Conservation (phyloP, 1,140 invertebrate species). For the Drosophila sucinea region DNA sequence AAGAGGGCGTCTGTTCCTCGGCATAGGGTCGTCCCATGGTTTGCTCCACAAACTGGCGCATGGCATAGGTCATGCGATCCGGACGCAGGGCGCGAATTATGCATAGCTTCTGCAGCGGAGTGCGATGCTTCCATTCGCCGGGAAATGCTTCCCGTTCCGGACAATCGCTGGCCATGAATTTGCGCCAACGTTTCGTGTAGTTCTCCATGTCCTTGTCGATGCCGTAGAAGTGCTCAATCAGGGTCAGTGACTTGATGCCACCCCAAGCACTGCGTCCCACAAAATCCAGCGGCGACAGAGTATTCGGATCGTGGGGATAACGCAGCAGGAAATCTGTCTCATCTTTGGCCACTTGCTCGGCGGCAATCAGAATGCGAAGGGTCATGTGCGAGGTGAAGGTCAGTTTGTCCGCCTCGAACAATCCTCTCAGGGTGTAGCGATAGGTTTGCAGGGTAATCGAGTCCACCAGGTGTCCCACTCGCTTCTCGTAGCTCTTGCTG, state of each 20-base stretch:
- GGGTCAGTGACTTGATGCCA: constrained; percentile 91
- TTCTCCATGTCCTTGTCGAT: constrained; percentile 97
- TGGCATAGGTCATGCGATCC: constrained; percentile 85
- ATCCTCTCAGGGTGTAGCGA: constrained; percentile 94
- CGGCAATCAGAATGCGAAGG: constrained; percentile 88
- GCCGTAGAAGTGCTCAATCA: constrained; percentile 93
- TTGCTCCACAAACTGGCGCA: constrained; percentile 90
- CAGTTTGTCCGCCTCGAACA: constrained; percentile 97
- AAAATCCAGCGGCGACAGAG: constrained; percentile 93
- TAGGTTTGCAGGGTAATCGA: constrained; percentile 95
- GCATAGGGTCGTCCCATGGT: constrained; percentile 93
- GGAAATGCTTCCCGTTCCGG: constrained; percentile 97
- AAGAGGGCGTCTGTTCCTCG: constrained; percentile 89
- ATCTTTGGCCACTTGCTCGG: constrained; percentile 87
- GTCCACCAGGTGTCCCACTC: constrained; percentile 92
- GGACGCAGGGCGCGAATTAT: constrained; percentile 95
- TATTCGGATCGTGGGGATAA: constrained; percentile 87
- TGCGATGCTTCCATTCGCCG: constrained; percentile 98
- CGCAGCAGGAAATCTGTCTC: constrained; percentile 96
- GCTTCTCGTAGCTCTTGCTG: constrained; percentile 87
- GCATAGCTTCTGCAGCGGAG: constrained; percentile 93
- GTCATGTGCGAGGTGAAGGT: constrained; percentile 96
- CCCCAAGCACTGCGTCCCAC: constrained; percentile 93
- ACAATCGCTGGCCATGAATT: constrained; percentile 94
- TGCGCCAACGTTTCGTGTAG: constrained; percentile 95